A percentile compares a stretch with the other conserved stretches of the same genome.
phyloP scores from a whole-genome alignment of 2,113 vertebrate species.

The Solenodon paradoxus region DNA sequence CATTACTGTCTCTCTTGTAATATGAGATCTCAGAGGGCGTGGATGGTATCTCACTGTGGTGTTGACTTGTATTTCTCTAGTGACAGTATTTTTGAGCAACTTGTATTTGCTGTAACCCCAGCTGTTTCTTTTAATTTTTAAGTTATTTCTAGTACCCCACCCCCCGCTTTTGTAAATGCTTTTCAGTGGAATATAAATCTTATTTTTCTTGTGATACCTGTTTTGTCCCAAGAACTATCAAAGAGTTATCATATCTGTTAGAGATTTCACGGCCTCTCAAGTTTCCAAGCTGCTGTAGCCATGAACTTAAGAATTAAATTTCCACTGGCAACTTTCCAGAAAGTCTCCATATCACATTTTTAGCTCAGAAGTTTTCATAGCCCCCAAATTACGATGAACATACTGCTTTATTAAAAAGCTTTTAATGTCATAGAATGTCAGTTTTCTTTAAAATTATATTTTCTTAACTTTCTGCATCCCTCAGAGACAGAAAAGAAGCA shows the following conservation, averaged over 20 bases:
- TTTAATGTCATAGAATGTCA: slow-evolving; percentile 12
- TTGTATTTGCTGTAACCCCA: neutral
- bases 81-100: neutral
- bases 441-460: neutral
- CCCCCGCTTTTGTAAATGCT: neutral
- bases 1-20: neutral
- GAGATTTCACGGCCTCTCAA: neutral
- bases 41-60: neutral
- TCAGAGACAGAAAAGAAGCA: neutral
- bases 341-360: neutral
- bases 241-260: neutral
- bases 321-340: neutral
- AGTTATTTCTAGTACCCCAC: neutral
- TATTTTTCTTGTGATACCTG: neutral
- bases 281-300: neutral
- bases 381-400: neutral
- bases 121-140: slow-evolving; percentile 29
- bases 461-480: slow-evolving; percentile 13
- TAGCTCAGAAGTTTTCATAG: slow-evolving; percentile 20
- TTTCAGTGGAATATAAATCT: slow-evolving; percentile 24
- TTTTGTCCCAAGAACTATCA: neutral
- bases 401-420: slow-evolving; percentile 36
- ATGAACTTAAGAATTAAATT: neutral
- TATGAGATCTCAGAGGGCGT: neutral
- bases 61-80: slow-evolving; percentile 24